Base-by-base conservation (phyloP, 2,113 vertebrate genomes). In the Poeciliopsis prolifica region DNA sequence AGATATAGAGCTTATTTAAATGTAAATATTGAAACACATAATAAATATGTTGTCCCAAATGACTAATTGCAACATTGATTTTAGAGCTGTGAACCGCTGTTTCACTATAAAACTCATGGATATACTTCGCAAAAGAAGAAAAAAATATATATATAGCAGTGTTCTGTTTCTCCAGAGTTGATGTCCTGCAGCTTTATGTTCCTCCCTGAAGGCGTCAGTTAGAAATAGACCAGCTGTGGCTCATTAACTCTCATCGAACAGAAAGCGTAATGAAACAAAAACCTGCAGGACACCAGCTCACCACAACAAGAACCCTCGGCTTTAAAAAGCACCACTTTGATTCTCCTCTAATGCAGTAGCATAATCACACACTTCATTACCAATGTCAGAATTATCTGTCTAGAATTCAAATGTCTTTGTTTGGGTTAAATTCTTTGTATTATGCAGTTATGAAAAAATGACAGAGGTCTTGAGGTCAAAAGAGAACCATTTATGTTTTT, bases 171-270 rank as follows among this genome's bases (percentile, higher is more conserved):
- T 30, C 1, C 11, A 51, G 66, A 71, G 44, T n/a, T 3, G 1
- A 42, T 33, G 66, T 83, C 82, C 80, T 82, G 78, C 77, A 75
- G 82, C 65, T 70, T 85, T 73, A 28, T 51, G 71, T 66, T 72
- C 30, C 11, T 48, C 65, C 67, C 78, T 48, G 61, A 76, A 84
- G 86, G 44, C 61, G 19, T 61, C 48, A 0, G 60, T 51, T 51
- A 54, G 79, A 77, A 64, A 67, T 33, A 61, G 68, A 74, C 54
- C 81, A 65, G 81, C 81, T 79, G 79, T 78, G 86, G 75, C 66
- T 82, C 87, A 87, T 86, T 83, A 84, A 33, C 54, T 83, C 67
- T 68, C 67, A 37, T 29, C 28, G 37, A 76, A 65, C 70, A 72
- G 71, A 64, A 70, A 81, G 48, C 58, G 60, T 66, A 85, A 81